Evolutionary conservation across 2,888 invertebrate genomes (phyloP).

Genomic region (Pollenia labialis): DNA sequence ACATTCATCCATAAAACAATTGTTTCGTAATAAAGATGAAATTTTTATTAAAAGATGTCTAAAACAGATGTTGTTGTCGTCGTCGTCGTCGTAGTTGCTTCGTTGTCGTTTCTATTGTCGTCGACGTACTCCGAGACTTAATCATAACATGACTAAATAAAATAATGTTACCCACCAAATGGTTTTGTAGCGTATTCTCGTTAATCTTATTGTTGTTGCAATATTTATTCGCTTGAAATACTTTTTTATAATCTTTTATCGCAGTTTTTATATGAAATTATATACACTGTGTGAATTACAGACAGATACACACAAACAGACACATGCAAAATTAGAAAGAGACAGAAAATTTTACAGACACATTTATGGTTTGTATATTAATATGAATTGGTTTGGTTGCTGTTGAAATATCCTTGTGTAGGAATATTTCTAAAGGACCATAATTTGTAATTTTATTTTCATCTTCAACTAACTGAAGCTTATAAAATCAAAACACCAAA

Average conservation of each 20-base stretch:
- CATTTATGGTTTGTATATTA: conserved; percentile 54
- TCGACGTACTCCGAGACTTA: conserved; percentile 55
- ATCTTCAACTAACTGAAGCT: conserved; percentile 74
- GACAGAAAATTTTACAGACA: conserved; percentile 25
- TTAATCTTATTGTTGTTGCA: conserved; percentile 55
- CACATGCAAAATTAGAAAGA: conserved; percentile 2
- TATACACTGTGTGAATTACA: conserved; percentile 79
- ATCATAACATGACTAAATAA: conserved; percentile 62
- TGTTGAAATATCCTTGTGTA: conserved; percentile 77
- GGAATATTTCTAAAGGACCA: conserved; percentile 81
- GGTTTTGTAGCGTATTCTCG: conserved; percentile 56
- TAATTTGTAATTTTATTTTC: conserved; percentile 78
- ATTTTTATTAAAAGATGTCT: conserved; percentile 85
- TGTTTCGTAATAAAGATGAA: conserved; percentile 85
- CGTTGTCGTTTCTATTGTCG: conserved; percentile 7
- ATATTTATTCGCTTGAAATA: conserved; percentile 77
- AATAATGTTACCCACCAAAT: conserved; percentile 58
- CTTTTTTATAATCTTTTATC: conserved; percentile 85
- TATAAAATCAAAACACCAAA: conserved; percentile 50
- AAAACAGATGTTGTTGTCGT: conserved; percentile 84
- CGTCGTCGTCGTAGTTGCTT: conserved; percentile 50
- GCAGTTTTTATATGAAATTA: conserved; percentile 82
- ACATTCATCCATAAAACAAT: conserved; percentile 82
- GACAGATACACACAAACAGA: conserved; percentile 66
- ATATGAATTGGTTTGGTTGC: conserved; percentile 33